Base-by-base conservation (phyloP, 2,797 vertebrate species). In the Synanceia verrucosa region DNA sequence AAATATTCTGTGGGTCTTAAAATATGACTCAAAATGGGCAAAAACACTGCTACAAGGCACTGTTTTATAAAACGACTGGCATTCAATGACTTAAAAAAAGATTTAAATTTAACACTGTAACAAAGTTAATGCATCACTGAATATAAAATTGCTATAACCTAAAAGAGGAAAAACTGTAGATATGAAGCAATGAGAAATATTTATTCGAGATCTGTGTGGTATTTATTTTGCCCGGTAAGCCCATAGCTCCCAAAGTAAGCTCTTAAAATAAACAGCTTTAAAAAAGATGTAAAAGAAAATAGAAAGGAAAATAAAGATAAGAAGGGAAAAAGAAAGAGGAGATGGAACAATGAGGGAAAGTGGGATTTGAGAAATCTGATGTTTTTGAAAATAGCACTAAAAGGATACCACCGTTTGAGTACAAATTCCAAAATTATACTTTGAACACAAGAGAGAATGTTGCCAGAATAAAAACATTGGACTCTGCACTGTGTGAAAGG, bases 171-270 rank as follows among this genome's bases (percentile, higher is more conserved):
- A 34, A 18, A 50, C 18, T 46, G 34, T 2, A 29, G 10, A 24
- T 47, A 3, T 48, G 7, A 50, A 29, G 36, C 9, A 31, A 18
- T 34, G 24, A 53, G 65, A 61, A 19, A 21, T 18, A 3, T 5
- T 39, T 5, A 66, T 59, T 5, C 33, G 41, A 53, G 18, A 72
- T 34, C 29, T 61, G 11, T 52, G 4, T 28, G 23, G 12, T 6
- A 46, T 74, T 64, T 59, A 63, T 66, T 57, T 31, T 47, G 7
- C 50, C 19, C 56, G 21, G 5, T 24, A 48, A 50, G 16, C 48
- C 9, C 21, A 60, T 4, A 13, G 41, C 14, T 51, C 36, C 29
- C 26, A 39, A 55, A 50, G 12, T 16, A 51, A 33, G 43, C 9
- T 31, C 9, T 10, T 14, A 36, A 51, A 67, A 65, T 44, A 72